Base-by-base conservation (phyloP, 2,888 invertebrate genomes). In the Mechanitis mazaeus region DNA sequence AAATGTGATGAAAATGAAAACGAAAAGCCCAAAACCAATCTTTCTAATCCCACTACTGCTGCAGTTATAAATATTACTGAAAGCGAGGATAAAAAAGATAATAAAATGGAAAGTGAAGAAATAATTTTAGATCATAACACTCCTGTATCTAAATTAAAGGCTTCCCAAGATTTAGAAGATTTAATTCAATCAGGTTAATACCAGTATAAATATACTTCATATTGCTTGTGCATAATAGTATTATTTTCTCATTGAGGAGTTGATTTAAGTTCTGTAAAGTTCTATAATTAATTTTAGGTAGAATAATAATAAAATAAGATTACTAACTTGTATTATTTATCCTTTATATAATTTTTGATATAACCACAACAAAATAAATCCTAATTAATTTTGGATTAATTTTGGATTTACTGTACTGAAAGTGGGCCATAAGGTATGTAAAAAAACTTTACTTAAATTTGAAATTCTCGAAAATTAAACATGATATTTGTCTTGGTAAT, bases 191-290 rank as follows among this genome's bases (percentile, higher is more conserved):
- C 50, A 9, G 31, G 50, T 50, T 50, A 31, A 50, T 2, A 50
- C 11, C 1, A 9, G 42, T 42, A 42, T 11, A 42, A 9, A 31
- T 31, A 50, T 9, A 28, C 28, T 28, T 9, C 11, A 31, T 50
- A 9, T 50, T 50, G 50, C 45, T 57, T 58, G 45, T 33, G 61
- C 59, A 45, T 60, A 58, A 46, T 54, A 60, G 54, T 50, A 56
- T 60, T 62, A 20, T 50, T 64, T 67, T 65, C 6, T 56, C 56
- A 50, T 61, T 60, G 11, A 59, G 46, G 56, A 55, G 46, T 56
- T 54, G 38, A 31, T 31, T 63, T 60, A 55, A 54, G 60, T 59
- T 61, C 9, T 50, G 50, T 50, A 50, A 50, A 50, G 50, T 50
- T 50, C 50, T 50, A 50, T 28, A 11, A 50, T 45, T 63, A 60